phyloP scores from a whole-genome alignment of 2,797 vertebrate species.

The Scolopax rusticola region DNA sequence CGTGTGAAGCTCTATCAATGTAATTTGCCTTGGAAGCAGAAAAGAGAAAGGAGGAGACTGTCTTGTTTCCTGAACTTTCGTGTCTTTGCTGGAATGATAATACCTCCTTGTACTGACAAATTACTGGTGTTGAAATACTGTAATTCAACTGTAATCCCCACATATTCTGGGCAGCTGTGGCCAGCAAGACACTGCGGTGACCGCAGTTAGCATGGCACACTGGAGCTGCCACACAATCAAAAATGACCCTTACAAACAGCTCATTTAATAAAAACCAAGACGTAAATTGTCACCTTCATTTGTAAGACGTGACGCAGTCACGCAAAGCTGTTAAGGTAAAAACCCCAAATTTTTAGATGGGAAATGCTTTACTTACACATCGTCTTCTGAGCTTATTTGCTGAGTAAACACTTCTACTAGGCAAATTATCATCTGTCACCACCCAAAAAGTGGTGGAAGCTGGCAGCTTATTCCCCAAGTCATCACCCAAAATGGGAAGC shows the following conservation, averaged over 20 bases:
- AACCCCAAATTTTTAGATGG: neutral
- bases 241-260: neutral
- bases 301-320: neutral
- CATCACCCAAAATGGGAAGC: neutral
- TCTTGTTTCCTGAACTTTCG: neutral
- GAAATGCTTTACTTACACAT: neutral
- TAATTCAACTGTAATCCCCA: neutral
- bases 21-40: conserved; percentile 59
- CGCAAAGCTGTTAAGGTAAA: neutral
- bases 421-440: neutral
- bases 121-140: conserved; percentile 13
- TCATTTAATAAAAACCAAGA: neutral
- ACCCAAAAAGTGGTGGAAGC: neutral
- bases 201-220: neutral
- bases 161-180: neutral
- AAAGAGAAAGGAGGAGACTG: neutral
- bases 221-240: neutral
- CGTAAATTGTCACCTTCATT: neutral
- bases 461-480: neutral
- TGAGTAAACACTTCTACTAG: neutral
- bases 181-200: neutral
- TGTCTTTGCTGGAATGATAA: conserved; percentile 13
- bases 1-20: neutral
- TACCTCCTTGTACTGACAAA: conserved; percentile 10
- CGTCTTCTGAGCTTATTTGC: neutral